phyloP scores from a whole-genome alignment of 53 echinoderm and acorn worm genomes.

The Arbacia lixula region DNA sequence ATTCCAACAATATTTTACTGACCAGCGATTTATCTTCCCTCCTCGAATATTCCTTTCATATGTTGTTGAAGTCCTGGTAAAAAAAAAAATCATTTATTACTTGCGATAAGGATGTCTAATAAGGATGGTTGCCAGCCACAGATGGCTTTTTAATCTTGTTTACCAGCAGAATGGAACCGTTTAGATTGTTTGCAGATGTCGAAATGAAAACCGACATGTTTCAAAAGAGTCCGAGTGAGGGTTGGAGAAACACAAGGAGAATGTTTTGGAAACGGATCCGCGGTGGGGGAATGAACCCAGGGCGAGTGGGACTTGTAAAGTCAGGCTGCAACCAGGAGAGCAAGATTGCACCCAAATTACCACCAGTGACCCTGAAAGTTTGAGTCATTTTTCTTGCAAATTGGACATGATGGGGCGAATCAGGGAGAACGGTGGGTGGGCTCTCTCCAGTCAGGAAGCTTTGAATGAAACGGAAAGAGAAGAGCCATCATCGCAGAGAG shows the following conservation, averaged over 20 bases:
- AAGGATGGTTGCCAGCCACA: conserved; percentile 6
- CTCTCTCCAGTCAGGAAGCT: conserved; percentile 16
- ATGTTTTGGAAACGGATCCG: no score
- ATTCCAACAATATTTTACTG: no score
- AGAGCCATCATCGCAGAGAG: no score
- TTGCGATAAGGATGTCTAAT: conserved; percentile 1
- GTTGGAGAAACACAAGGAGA: no score
- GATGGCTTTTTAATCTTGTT: conserved; percentile 39
- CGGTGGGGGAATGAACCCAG: conserved; percentile 32
- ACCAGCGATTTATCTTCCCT: no score
- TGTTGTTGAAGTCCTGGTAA: no score
- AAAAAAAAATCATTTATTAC: conserved; percentile 33
- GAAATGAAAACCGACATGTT: no score
- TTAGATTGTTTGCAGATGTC: conserved; percentile 39
- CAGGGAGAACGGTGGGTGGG: conserved; percentile 46
- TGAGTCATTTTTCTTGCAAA: conserved; percentile 54
- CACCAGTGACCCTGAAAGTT: conserved; percentile 45
- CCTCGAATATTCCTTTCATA: no score
- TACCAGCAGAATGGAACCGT: not conserved
- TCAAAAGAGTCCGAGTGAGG: no score
- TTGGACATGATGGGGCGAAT: conserved; percentile 52
- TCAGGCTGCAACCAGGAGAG: no score
- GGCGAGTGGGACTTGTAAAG: no score
- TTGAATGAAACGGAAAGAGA: conserved; percentile 53
- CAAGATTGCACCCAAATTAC: conserved; percentile 50